A percentile compares a stretch with the other conserved stretches of the same genome.
Evolutionary conservation across 2,797 vertebrate species (phyloP).

Genomic region (Lycodopsis pacificus): DNA sequence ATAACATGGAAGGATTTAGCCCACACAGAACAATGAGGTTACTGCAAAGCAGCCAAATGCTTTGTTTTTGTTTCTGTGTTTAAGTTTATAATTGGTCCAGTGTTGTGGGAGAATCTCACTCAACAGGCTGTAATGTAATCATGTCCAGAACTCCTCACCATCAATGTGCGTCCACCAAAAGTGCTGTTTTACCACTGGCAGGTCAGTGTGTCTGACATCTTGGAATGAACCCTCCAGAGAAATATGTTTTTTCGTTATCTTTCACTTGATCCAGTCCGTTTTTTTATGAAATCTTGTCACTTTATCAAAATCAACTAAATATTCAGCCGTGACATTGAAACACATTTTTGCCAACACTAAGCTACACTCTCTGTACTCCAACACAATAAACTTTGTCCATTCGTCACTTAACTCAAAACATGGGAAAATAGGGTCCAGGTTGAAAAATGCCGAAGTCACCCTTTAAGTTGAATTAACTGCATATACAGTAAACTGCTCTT

Average conservation of each 20-base stretch:
- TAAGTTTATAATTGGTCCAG: background rate
- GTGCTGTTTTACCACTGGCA: background rate
- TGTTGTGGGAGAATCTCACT: background rate
- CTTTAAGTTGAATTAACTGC: background rate
- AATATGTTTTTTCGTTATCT: background rate
- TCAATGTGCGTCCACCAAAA: background rate
- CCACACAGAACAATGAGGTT: background rate
- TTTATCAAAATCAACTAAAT: background rate
- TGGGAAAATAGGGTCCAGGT: too few relatives aligned
- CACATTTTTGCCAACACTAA: background rate
- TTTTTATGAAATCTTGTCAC: background rate
- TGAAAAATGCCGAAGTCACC: background rate
- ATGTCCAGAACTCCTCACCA: background rate
- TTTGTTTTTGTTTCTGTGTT: background rate
- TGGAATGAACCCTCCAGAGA: background rate
- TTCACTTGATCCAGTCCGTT: background rate
- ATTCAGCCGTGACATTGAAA: background rate
- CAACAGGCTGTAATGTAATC: background rate
- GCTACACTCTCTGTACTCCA: background rate
- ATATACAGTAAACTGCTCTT: background rate
- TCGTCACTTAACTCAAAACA: too few relatives aligned
- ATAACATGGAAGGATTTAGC: background rate
- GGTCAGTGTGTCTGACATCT: too few relatives aligned
- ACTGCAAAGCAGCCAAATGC: background rate
- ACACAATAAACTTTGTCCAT: too few relatives aligned